Conservation (phyloP, 2,113 vertebrate species). For the Leptocoma aspasia region DNA sequence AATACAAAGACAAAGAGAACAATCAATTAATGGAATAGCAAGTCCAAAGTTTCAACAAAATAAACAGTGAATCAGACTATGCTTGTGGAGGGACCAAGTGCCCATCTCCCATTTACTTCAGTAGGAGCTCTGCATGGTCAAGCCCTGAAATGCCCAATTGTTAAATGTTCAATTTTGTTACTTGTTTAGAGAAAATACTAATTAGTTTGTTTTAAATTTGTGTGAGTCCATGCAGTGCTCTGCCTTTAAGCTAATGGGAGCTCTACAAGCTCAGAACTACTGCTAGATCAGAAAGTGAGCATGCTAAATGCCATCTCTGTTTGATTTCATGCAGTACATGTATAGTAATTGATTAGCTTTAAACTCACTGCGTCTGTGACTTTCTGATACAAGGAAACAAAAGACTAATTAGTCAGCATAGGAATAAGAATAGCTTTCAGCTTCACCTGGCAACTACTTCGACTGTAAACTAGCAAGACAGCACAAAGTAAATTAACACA, state of each 20-base stretch:
- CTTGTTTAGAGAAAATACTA: not conserved
- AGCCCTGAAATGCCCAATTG: not conserved
- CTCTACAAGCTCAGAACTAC: conserved; percentile 31
- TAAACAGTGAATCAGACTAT: conserved; percentile 23
- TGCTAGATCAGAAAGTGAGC: conserved; percentile 34
- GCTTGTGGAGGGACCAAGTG: conserved; percentile 20
- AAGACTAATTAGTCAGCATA: conserved; percentile 52
- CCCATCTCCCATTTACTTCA: conserved; percentile 28
- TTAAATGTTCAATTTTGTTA: not conserved
- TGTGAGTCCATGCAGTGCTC: conserved; percentile 11
- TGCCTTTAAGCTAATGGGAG: conserved; percentile 37
- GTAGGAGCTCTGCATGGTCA: conserved; percentile 12
- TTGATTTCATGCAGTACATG: conserved; percentile 45
- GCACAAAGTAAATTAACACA: conserved; percentile 3
- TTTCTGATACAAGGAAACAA: conserved; percentile 62
- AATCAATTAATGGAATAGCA: conserved; percentile 71
- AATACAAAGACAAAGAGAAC: conserved; percentile 75
- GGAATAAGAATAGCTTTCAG: conserved; percentile 33
- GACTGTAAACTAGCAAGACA: not conserved
- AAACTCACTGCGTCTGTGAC: conserved; percentile 60
- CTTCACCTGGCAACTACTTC: conserved; percentile 16
- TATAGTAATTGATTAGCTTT: conserved; percentile 49
- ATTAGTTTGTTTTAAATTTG: not conserved
- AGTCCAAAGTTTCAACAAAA: conserved; percentile 28
- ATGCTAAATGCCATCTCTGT: conserved; percentile 14